Base-by-base conservation (phyloP, 2,797 vertebrate species). In the Betta splendens region DNA sequence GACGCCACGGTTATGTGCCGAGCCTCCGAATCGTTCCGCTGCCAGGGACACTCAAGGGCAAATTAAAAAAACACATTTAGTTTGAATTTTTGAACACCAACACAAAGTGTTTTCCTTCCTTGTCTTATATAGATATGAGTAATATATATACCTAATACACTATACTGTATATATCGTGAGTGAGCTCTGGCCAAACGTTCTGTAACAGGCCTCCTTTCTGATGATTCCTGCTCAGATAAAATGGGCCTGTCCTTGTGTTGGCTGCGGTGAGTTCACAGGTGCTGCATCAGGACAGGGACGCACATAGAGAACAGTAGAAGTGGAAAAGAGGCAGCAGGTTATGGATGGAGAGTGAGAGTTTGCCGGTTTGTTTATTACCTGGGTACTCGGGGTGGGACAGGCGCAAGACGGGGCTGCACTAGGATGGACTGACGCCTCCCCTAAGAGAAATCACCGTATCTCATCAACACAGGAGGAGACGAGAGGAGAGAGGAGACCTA, bases 361-460 rank as follows among this genome's bases (percentile, higher is more conserved):
- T 83, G 85, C 81, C 81, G 82, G 87, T 70, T 86, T 64, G 88
- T 81, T 89, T 86, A 89, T 93, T 93, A 93, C 92, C 92, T 93
- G 87, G 91, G 5, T 73, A 93, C 79, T 93, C 92, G 88, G 85
- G 91, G 91, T 83, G 92, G 91, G 86, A 87, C 90, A 52, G 92
- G 92, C 21, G 92, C 91, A 56, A 93, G 91, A 85, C 92, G 91
- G 87, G 92, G 92, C 90, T 93, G 92, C 89, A 92, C 91, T 93
- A 93, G 90, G 91, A 93, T 92, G 91, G 92, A 93, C 85, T 92
- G 92, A 89, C 92, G 92, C 90, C 92, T 92, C 91, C 91, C 92
- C 92, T 93, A 93, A 89, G 92, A 93, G 92, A 93, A 93, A 93
- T 92, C 92, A 93, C 92, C 92, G 91, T 93, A 93, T 93, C 92